Conservation (phyloP, 1,140 invertebrate species). For the Euwallacea similis region DNA sequence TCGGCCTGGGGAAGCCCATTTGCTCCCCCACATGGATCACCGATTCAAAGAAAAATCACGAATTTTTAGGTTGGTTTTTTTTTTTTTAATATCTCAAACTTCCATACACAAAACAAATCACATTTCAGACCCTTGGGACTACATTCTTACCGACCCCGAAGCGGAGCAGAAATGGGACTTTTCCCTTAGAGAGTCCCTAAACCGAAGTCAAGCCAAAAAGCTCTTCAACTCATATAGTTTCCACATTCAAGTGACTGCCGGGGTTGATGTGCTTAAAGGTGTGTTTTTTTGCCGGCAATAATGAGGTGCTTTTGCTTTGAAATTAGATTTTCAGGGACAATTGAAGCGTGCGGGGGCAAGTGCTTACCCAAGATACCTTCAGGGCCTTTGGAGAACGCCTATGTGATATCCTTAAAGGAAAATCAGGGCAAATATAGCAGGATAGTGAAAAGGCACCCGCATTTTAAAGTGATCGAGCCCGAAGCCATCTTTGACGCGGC, state of each 20-base stretch:
- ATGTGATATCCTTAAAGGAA: conserved; percentile 44
- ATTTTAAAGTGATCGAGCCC: conserved; percentile 51
- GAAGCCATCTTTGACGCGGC: conserved; percentile 58
- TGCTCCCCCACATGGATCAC: conserved; percentile 57
- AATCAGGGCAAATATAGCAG: conserved; percentile 45
- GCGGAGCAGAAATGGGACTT: conserved; percentile 57
- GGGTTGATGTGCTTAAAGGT: conserved; percentile 50
- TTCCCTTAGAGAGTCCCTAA: conserved; percentile 53
- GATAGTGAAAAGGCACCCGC: conserved; percentile 48
- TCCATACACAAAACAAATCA: neutral
- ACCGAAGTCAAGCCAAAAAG: conserved; percentile 42
- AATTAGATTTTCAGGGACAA: conserved; percentile 44
- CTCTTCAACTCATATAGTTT: conserved; percentile 46
- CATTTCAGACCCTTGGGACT: conserved; percentile 57
- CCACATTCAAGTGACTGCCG: conserved; percentile 39
- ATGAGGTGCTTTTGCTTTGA: neutral
- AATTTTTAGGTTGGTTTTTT: conserved; percentile 48
- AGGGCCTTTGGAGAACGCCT: conserved; percentile 37
- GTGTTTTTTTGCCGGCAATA: neutral
- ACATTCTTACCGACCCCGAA: conserved; percentile 55
- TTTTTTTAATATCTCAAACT: conserved; percentile 4
- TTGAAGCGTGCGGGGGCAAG: conserved; percentile 50
- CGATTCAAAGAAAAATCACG: conserved; percentile 54
- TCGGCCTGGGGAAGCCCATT: conserved; percentile 57
- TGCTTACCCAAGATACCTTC: conserved; percentile 41